phyloP scores from a whole-genome alignment of 2,113 vertebrate species.

The Paracanthobrama guichenoti region DNA sequence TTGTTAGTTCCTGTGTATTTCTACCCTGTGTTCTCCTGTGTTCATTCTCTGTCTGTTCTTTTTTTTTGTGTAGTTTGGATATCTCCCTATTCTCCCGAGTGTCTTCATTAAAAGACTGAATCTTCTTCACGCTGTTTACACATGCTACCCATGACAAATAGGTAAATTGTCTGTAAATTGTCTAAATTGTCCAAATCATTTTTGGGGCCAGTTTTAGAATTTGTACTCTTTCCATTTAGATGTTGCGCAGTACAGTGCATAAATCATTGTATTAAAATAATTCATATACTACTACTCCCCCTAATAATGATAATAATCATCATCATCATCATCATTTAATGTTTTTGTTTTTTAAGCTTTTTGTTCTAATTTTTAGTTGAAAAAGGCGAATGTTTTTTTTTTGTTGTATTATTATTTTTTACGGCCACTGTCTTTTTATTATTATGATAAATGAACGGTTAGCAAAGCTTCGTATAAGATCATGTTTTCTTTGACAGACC shows the following conservation, averaged over 20 bases:
- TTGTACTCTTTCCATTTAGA: not conserved
- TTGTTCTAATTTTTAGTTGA: not conserved
- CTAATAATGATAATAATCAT: not conserved
- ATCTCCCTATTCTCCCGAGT: no score
- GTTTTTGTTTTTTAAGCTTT: not conserved
- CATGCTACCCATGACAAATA: no score
- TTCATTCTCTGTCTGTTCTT: no score
- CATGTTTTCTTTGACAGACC: constrained; percentile 47
- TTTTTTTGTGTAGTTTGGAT: no score
- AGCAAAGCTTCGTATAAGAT: constrained; percentile 28
- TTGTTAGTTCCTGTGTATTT: no score
- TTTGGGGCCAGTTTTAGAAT: not conserved
- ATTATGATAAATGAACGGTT: constrained; percentile 38
- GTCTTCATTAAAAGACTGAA: no score
- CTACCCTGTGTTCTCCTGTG: no score
- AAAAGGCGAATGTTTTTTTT: not conserved
- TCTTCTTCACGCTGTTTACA: no score
- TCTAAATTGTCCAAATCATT: not conserved
- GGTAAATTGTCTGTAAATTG: no score
- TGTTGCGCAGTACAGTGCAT: not conserved
- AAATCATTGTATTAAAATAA: not conserved
- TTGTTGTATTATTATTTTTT: not conserved
- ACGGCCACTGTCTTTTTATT: not conserved
- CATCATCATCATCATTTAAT: not conserved
- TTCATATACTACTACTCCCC: no score